Percentiles rank a stretch among this genome's conserved stretches.
phyloP scores from a whole-genome alignment of 2,113 vertebrate genomes.

The Apteryx mantelli region DNA sequence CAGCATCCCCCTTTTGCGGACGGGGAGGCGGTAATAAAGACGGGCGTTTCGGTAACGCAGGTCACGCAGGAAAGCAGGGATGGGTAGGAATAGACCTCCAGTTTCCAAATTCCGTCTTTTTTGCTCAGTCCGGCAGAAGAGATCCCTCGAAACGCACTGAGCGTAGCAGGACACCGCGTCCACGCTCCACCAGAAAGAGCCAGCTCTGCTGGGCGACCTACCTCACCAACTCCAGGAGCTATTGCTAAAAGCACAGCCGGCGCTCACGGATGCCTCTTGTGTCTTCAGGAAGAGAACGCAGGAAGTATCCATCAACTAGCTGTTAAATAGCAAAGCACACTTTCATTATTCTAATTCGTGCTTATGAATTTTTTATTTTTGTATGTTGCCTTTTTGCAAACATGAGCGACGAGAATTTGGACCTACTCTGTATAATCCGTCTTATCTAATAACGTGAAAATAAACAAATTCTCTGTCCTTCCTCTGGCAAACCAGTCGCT shows the following conservation, averaged over 20 bases:
- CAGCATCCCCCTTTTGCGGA: background rate
- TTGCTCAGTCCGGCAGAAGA: background rate
- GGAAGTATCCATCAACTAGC: background rate
- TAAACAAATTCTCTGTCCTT: background rate
- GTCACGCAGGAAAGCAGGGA: background rate
- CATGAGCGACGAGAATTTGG: background rate
- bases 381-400: background rate
- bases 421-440: background rate
- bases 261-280: fast-evolving
- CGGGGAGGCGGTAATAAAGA: background rate
- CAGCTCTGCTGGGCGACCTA: background rate
- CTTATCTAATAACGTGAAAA: fast-evolving
- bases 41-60: background rate
- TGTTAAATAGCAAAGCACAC: background rate
- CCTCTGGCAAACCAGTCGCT: fast-evolving
- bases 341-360: background rate
- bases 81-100: background rate
- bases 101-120: background rate
- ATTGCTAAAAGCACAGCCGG: background rate
- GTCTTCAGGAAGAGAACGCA: background rate
- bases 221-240: background rate
- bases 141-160: background rate
- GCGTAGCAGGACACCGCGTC: background rate
- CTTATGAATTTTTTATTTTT: background rate
- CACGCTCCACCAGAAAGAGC: background rate